Percentiles rank a stretch among this genome's conserved stretches.
Conservation (phyloP, 2,113 vertebrate species). For the Leptodactylus fuscus region DNA sequence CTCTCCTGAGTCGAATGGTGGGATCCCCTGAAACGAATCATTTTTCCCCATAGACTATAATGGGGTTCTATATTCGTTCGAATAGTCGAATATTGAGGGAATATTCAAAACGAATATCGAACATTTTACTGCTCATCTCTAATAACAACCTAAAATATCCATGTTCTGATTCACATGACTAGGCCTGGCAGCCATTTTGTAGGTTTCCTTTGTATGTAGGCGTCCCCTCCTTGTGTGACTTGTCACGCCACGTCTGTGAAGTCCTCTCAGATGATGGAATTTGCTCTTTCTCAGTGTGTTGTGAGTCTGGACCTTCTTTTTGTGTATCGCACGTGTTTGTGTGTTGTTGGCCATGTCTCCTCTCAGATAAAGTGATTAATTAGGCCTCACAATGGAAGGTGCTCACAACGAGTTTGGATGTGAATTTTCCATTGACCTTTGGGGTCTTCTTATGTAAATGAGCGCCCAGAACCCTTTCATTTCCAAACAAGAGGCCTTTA, state of each 20-base stretch:
- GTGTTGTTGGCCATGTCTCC: conserved; percentile 46
- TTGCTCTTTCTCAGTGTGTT: conserved; percentile 8
- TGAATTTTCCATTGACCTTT: conserved; percentile 28
- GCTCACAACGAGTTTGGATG: conserved; percentile 47
- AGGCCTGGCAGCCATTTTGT: not conserved
- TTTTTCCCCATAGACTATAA: too few species aligned
- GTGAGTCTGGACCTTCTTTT: not conserved
- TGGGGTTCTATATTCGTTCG: too few species aligned
- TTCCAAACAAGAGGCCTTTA: conserved; percentile 21
- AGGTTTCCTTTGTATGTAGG: not conserved
- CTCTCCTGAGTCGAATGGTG: too few species aligned
- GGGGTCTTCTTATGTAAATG: conserved; percentile 33
- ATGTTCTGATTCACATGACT: too few species aligned
- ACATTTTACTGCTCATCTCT: too few species aligned
- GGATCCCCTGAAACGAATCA: too few species aligned
- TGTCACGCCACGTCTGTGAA: not conserved
- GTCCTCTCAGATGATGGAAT: not conserved
- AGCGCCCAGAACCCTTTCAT: not conserved
- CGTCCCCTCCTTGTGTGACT: not conserved
- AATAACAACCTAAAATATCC: too few species aligned
- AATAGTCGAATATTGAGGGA: too few species aligned
- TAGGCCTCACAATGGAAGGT: conserved; percentile 8
- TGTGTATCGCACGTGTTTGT: conserved; percentile 30
- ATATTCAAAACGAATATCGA: too few species aligned
- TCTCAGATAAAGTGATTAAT: conserved; percentile 51